Conservation (phyloP, 2,797 vertebrate genomes). For the Halcyon badia region DNA sequence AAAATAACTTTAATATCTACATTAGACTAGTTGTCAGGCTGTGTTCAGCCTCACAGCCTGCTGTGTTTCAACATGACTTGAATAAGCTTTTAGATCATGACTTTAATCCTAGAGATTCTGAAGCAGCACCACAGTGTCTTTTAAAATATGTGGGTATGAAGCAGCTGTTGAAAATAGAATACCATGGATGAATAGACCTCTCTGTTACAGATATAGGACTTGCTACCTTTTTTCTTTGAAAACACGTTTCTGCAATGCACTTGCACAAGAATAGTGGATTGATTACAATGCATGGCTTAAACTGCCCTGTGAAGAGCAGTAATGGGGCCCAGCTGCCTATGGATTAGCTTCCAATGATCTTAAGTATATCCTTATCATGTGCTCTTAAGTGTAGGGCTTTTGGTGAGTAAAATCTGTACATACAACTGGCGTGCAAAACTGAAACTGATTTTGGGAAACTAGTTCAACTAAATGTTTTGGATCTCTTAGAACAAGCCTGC, state of each 20-base stretch:
- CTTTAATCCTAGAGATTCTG: conserved; percentile 61
- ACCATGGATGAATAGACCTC: background rate
- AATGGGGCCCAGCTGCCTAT: background rate
- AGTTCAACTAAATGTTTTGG: background rate
- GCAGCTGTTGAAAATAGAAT: conserved; percentile 56
- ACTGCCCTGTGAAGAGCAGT: background rate
- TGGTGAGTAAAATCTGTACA: background rate
- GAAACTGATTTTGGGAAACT: background rate
- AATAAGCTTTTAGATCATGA: conserved; percentile 10
- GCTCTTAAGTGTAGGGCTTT: background rate
- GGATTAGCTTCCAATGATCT: background rate
- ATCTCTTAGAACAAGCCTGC: background rate
- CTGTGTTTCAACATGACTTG: conserved; percentile 33
- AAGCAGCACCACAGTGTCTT: conserved; percentile 1
- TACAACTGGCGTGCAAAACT: background rate
- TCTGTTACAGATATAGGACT: background rate
- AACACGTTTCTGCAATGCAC: background rate
- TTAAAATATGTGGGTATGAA: conserved; percentile 20
- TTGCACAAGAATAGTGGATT: background rate
- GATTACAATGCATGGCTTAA: background rate
- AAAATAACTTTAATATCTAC: conserved; percentile 49
- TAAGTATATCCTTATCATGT: background rate
- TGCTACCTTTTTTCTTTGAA: background rate
- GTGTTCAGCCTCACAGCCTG: conserved; percentile 1
- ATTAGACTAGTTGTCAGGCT: conserved; percentile 1